Evolutionary conservation across 2,113 vertebrate genomes (phyloP).

Genomic region (Semnornis frantzii): DNA sequence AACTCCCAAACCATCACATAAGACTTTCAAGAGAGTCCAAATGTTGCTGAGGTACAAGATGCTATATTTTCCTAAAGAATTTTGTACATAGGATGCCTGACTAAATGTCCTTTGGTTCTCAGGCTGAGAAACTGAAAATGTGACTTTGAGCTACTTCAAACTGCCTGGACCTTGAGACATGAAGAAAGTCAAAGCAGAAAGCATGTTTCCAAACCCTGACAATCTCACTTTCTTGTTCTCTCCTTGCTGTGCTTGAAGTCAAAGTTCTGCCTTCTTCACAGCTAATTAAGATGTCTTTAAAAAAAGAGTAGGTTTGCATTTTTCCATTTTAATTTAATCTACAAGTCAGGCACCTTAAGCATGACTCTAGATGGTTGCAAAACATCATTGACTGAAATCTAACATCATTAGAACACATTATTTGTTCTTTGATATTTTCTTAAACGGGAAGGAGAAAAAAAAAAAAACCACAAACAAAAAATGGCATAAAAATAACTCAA

Average conservation of each 20-base stretch:
- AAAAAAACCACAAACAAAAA: background rate
- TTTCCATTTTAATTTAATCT: slow-evolving; percentile 35
- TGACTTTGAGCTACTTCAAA: background rate
- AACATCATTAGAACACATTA: background rate
- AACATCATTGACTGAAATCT: background rate
- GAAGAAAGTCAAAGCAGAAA: background rate
- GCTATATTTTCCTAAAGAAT: background rate
- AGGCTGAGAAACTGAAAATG: background rate
- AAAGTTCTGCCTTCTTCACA: background rate
- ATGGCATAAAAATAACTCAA: background rate
- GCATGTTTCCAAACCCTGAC: background rate
- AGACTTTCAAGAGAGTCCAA: background rate
- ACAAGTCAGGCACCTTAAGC: background rate
- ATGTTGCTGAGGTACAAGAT: background rate
- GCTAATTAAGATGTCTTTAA: background rate
- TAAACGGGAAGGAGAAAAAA: background rate
- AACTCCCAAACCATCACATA: no score
- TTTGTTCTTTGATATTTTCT: background rate
- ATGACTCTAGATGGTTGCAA: background rate
- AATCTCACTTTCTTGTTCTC: background rate
- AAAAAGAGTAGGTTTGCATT: background rate
- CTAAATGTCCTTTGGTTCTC: background rate
- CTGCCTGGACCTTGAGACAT: background rate
- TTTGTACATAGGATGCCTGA: background rate
- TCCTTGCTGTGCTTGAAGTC: background rate